Evolutionary conservation across 2,113 vertebrate species (phyloP), one percentile per base, ranked within the genome.

Genomic region (Sciurus niger): DNA sequence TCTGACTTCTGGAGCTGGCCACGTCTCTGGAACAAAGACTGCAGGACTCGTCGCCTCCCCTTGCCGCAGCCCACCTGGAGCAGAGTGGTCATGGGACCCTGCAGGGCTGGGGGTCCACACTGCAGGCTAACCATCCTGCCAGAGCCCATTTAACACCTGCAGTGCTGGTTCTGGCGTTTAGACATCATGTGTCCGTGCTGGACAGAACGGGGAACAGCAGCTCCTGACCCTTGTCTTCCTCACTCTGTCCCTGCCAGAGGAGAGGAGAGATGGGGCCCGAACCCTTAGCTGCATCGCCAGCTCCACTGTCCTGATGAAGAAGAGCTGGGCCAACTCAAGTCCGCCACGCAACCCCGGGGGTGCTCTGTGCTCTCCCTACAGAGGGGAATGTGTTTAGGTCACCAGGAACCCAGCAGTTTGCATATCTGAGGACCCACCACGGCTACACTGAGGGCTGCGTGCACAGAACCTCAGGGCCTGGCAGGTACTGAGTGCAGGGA

Each of bases 291-390:
- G 1, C 14, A 3, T 0, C 0, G 30, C 82, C 32, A 0, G 4
- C 7, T 14, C 63, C 18, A 32, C 13, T 11, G 2, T 34, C 0
- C 12, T 40, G 46, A 8, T 4, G 40, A 46, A 18, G 78, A 9
- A 53, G 46, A 63, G 0, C 25, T 22, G 46, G 9, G 0, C 25
- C 22, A 43, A 12, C 46, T 48, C 7, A 68, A 0, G 6, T 11
- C 78, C n/a, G 48, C 9, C 58, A 60, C 40, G 58, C 4, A 0
- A 0, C 46, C 20, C 60, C 0, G 6, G 0, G 1, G 11, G 28
- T 0, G 2, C 28, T 37, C 1, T 10, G 22, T 8, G 51, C 17
- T 86, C 13, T 86, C 25, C 30, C 30, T 46, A 51, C 9, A 11
- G 60, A 77, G 0, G 8, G 0, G 58, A 40, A 25, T 0, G 55